A percentile compares a stretch with the other conserved stretches of the same genome.
Evolutionary conservation across 2,113 vertebrate genomes (phyloP).

Genomic region (Apistogramma diplotaenia): DNA sequence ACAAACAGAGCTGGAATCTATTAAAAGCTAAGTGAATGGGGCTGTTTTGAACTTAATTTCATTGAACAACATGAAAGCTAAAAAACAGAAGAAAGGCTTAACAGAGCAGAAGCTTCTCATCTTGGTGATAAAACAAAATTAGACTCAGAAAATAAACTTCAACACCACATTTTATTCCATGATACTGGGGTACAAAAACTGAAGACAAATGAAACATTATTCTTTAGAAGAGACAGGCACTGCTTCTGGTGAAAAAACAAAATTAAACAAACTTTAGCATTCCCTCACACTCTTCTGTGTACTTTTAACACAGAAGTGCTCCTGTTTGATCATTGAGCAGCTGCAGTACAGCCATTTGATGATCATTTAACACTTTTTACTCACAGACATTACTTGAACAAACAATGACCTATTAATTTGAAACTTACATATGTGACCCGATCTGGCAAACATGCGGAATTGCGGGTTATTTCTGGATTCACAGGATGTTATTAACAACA

Average conservation of each 20-base stretch:
- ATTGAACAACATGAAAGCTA: conserved; percentile 7
- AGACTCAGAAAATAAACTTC: background rate
- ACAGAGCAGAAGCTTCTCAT: background rate
- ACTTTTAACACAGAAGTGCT: too few species aligned
- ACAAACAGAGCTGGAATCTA: conserved; percentile 15
- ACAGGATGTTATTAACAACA: too few species aligned
- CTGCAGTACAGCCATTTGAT: too few species aligned
- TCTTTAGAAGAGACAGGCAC: background rate
- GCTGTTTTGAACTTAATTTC: conserved; percentile 15
- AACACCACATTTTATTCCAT: background rate
- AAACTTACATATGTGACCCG: too few species aligned
- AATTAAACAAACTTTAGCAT: background rate
- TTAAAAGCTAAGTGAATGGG: conserved; percentile 8
- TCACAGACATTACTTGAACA: background rate
- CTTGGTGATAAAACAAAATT: conserved; percentile 8
- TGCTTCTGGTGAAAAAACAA: background rate
- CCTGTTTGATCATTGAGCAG: too few species aligned
- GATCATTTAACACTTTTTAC: background rate
- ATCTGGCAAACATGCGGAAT: too few species aligned
- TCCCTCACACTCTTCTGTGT: too few species aligned
- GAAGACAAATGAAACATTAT: conserved; percentile 7
- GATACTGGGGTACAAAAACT: background rate
- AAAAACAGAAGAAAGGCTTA: conserved; percentile 8
- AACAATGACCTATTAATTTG: too few species aligned
- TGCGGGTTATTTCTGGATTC: too few species aligned